Evolutionary conservation across 2,888 invertebrate species (phyloP), one percentile per base, ranked within the genome.

Genomic region (Lumbricus terrestris): DNA sequence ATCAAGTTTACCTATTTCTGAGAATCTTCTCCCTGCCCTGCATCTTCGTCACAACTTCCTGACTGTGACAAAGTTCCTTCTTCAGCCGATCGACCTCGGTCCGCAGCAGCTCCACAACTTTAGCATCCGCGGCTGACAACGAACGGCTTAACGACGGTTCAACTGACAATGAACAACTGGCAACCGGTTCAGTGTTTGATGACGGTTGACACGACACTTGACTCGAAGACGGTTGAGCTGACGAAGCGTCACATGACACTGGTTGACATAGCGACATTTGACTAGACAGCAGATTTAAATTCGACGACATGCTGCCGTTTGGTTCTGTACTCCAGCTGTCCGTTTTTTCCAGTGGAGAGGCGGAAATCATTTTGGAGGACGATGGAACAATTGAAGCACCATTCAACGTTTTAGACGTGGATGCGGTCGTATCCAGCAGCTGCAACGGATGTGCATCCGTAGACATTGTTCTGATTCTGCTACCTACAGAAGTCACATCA

Each of bases 21-120:
- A 95, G 93, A 90, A 94, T 93, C 91, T 94, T 94, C 93, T 96
- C 95, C 91, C 94, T 93, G 89, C 95, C 95, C 93, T 96, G 95
- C 90, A 95, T 91, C 89, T 93, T 93, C 89, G 92, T 92, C 11
- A 95, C 93, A 16, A 94, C 93, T 88, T 95, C 94, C 91, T 95
- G 94, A 29, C 95, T 95, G 89, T 94, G 94, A 82, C 94, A 94
- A 54, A 96, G 93, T 92, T 96, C 96, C 33, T 93, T 93, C 90
- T 95, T 93, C 20, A 96, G 94, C 13, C 93, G 93, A 90, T 95
- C 95, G 85, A 96, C 93, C 92, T 96, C 95, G 29, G 93, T 92
- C 91, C 94, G 94, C 40, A 95, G 93, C 35, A 88, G 37, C 34
- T 91, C 90, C 0, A 91, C 88, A 47, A 90, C 40, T 37, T 85